phyloP scores from a whole-genome alignment of 2,888 invertebrate genomes.

The Chrysolina oricalcia region DNA sequence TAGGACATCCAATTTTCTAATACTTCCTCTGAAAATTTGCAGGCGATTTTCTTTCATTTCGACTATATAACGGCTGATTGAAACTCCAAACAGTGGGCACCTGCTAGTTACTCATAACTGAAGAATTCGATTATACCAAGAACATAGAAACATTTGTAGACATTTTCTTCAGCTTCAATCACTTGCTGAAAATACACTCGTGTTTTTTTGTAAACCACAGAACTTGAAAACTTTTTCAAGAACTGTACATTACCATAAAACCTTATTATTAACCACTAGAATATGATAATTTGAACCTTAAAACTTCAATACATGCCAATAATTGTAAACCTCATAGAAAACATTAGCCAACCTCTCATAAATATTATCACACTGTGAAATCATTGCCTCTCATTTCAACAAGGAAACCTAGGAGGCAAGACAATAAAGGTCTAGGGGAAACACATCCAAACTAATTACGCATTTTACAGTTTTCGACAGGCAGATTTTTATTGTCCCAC shows the following conservation, averaged over 20 bases:
- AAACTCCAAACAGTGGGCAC: constrained; percentile 6
- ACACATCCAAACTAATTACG: neutral
- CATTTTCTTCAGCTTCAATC: constrained; percentile 4
- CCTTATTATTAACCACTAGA: neutral
- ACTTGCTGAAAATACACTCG: constrained; percentile 11
- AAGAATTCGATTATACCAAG: constrained; percentile 11
- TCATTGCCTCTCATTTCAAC: constrained; percentile 12
- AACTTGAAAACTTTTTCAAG: neutral
- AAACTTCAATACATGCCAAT: constrained; percentile 17
- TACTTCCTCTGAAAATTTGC: constrained; percentile 1
- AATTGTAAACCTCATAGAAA: neutral
- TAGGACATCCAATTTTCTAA: constrained; percentile 11
- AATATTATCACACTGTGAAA: neutral
- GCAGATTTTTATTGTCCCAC: constrained; percentile 32
- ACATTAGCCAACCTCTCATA: neutral
- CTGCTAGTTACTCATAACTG: neutral
- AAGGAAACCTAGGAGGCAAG: constrained; percentile 20
- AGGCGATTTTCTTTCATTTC: neutral
- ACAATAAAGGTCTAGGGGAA: constrained; percentile 25
- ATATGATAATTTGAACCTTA: constrained; percentile 25
- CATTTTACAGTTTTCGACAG: neutral
- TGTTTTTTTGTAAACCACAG: neutral
- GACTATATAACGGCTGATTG: neutral
- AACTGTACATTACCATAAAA: neutral
- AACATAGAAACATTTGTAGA: neutral